Evolutionary conservation across 2,113 vertebrate species (phyloP).

Genomic region (Sigmodon hispidus): DNA sequence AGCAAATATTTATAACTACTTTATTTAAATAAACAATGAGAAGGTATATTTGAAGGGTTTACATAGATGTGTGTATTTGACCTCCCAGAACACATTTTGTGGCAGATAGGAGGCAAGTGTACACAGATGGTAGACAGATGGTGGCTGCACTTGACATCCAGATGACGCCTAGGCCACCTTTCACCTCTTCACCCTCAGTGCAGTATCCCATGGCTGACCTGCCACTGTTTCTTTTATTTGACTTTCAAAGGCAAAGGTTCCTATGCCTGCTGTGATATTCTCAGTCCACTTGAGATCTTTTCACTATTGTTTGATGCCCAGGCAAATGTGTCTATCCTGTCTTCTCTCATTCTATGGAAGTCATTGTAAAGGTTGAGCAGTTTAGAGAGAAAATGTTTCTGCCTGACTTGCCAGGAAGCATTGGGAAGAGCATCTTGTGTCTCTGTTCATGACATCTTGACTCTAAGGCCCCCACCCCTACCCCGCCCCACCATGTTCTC

Average conservation of each 20-base stretch:
- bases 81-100: not conserved
- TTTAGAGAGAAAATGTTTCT: fast-evolving
- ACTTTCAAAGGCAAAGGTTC: conserved; percentile 4
- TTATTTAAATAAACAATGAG: not conserved
- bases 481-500: no score
- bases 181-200: not conserved
- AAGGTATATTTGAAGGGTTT: not conserved
- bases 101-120: not conserved
- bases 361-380: not conserved
- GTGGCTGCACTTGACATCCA: no score
- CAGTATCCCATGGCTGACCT: not conserved
- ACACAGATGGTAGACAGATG: not conserved
- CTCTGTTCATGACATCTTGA: no score
- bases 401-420: not conserved
- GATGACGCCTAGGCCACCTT: no score
- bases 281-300: not conserved
- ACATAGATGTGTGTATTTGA: not conserved
- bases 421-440: not conserved
- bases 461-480: no score
- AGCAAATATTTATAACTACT: not conserved
- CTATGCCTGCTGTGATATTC: not conserved
- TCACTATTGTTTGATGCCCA: not conserved
- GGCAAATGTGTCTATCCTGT: not conserved
- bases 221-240: not conserved
- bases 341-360: not conserved